Evolutionary conservation across 2,797 vertebrate genomes (phyloP).

Genomic region (Eleutherodactylus coqui): DNA sequence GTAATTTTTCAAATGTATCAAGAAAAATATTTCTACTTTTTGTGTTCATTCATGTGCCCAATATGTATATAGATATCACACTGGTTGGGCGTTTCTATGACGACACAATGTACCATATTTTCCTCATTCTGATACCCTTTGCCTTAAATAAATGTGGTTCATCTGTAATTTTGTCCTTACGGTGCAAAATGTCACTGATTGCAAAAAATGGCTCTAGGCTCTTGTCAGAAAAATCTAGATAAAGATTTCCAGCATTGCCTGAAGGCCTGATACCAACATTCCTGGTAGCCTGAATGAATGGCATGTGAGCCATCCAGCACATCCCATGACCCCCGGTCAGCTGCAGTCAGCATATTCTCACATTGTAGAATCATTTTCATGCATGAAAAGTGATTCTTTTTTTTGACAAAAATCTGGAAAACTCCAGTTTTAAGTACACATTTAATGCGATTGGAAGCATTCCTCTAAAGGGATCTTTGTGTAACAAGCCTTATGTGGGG

Average conservation of each 20-base stretch:
- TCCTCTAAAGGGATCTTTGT: neutral
- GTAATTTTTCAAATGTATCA: too few relatives aligned
- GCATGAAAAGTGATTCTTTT: constrained; percentile 20
- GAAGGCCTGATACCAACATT: constrained; percentile 36
- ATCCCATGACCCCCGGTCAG: constrained; percentile 35
- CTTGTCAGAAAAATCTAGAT: constrained; percentile 31
- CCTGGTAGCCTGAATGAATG: constrained; percentile 51
- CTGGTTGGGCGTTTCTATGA: neutral
- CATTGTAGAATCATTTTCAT: constrained; percentile 24
- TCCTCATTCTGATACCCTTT: neutral
- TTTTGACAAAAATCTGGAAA: neutral
- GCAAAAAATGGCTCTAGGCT: constrained; percentile 16
- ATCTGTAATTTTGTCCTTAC: constrained; percentile 14
- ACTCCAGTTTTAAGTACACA: neutral
- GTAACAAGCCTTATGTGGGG: neutral
- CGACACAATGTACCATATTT: neutral
- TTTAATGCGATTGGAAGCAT: constrained; percentile 14
- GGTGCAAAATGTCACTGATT: constrained; percentile 18
- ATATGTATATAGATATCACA: neutral
- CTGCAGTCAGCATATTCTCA: constrained; percentile 31
- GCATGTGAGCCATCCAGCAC: constrained; percentile 45
- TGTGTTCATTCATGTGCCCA: neutral
- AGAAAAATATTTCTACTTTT: too few relatives aligned
- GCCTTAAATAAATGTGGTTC: neutral
- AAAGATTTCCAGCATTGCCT: constrained; percentile 55